A percentile compares a stretch with the other conserved stretches of the same genome.
Conservation (phyloP, 2,797 vertebrate species). For the Artibeus jamaicensis region DNA sequence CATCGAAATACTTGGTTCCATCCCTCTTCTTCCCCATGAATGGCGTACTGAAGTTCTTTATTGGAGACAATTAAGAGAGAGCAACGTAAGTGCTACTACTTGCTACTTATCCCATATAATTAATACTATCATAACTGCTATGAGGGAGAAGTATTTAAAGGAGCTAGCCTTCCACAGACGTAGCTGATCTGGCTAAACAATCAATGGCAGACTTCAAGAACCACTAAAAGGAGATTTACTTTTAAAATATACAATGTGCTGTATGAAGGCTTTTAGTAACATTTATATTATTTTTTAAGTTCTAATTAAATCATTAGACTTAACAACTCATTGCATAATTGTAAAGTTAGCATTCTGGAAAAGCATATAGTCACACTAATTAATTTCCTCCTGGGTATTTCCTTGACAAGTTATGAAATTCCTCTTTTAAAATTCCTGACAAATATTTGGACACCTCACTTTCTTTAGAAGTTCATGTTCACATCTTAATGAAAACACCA, state of each 20-base stretch:
- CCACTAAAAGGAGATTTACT: conserved; percentile 30
- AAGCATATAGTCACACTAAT: conserved; percentile 10
- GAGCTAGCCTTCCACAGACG: conserved; percentile 40
- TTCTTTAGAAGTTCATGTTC: not conserved
- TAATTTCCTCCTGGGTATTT: conserved; percentile 37
- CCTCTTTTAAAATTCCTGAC: conserved; percentile 9
- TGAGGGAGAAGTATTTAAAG: conserved; percentile 56
- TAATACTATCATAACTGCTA: conserved; percentile 74
- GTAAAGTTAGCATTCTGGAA: conserved; percentile 41
- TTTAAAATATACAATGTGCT: not conserved
- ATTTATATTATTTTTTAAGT: not conserved
- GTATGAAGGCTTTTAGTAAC: not conserved
- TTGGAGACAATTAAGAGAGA: conserved; percentile 58
- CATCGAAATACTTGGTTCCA: conserved; percentile 27
- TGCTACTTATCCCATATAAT: conserved; percentile 69
- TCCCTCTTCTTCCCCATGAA: conserved; percentile 12
- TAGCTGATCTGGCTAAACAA: conserved; percentile 9
- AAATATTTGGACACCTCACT: not conserved
- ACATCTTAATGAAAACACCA: not conserved
- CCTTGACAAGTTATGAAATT: conserved; percentile 25
- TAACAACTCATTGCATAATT: not conserved
- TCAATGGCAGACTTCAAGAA: conserved; percentile 61
- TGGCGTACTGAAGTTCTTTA: conserved; percentile 55
- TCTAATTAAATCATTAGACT: conserved; percentile 38
- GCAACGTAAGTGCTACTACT: conserved; percentile 56